These are phyloP conservation scores for Drosophila athabasca DNA, from an alignment of 1,140 invertebrate species.

Conservation along the genomic window DNA sequence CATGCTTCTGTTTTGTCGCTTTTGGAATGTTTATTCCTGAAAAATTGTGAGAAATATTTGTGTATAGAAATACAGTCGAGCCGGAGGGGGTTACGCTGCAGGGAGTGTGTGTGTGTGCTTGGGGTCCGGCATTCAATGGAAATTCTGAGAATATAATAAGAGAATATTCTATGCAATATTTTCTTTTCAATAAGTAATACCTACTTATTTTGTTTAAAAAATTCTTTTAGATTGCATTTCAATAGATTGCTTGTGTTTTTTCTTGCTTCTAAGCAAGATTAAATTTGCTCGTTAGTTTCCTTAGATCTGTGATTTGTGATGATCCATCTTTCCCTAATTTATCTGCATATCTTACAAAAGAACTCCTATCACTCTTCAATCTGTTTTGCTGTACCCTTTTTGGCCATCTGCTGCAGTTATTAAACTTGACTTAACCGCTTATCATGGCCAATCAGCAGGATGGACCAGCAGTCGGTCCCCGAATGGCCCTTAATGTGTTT, in stretches of 20 bases:
- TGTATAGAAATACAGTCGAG: constrained; percentile 24
- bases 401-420: constrained; percentile 52
- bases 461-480: constrained; percentile 4
- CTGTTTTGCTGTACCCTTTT: constrained; percentile 8
- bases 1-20: constrained; percentile 13
- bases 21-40: constrained; percentile 41
- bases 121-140: constrained; percentile 31
- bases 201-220: not conserved
- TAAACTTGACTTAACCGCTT: constrained; percentile 56
- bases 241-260: not conserved
- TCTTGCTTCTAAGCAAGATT: too few species aligned
- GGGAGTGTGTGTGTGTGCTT: constrained; percentile 4
- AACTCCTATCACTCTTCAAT: not conserved
- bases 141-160: constrained; percentile 15
- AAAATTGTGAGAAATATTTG: constrained; percentile 39
- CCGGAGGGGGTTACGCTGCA: constrained; percentile 31
- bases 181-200: not conserved
- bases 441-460: constrained; percentile 39
- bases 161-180: not conserved
- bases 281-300: too few species aligned
- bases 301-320: too few species aligned
- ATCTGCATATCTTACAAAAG: not conserved
- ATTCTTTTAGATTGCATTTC: not conserved
- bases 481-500: constrained; percentile 50
- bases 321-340: not conserved